Evolutionary conservation across 2,113 vertebrate species (phyloP).

Genomic region (Platysteira castanea): DNA sequence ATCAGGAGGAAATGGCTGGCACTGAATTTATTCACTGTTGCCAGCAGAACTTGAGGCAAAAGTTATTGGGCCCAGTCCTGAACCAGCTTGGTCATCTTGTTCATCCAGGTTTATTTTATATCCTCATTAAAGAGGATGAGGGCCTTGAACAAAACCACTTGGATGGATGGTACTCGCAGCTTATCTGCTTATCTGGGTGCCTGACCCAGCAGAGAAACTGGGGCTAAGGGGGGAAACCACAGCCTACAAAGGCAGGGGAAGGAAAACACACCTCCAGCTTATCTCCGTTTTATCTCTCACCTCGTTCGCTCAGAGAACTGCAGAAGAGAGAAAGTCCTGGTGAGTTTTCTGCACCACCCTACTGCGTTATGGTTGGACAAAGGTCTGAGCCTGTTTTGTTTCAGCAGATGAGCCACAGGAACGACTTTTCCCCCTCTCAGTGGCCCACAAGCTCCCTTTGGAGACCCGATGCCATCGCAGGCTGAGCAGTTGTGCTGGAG

Average conservation of each 20-base stretch:
- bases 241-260: not conserved
- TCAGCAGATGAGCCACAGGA: not conserved
- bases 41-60: not conserved
- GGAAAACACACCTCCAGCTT: not conserved
- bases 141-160: not conserved
- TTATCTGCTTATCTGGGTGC: not conserved
- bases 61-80: fast-evolving
- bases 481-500: not conserved
- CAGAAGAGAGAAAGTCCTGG: not conserved
- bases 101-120: not conserved
- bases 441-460: not conserved
- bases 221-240: not conserved
- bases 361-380: not conserved
- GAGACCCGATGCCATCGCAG: not conserved
- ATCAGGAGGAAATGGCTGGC: not conserved
- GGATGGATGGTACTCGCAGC: not conserved
- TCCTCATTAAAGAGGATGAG: not conserved
- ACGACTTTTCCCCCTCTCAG: not conserved
- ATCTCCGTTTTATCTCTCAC: not conserved
- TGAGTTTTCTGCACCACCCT: not conserved
- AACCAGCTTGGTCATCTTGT: not conserved
- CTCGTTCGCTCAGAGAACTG: not conserved
- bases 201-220: not conserved
- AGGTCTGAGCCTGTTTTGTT: not conserved
- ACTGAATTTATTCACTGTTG: not conserved